Conservation (phyloP, 2,888 invertebrate genomes). For the Nemotelus pantherinus region DNA sequence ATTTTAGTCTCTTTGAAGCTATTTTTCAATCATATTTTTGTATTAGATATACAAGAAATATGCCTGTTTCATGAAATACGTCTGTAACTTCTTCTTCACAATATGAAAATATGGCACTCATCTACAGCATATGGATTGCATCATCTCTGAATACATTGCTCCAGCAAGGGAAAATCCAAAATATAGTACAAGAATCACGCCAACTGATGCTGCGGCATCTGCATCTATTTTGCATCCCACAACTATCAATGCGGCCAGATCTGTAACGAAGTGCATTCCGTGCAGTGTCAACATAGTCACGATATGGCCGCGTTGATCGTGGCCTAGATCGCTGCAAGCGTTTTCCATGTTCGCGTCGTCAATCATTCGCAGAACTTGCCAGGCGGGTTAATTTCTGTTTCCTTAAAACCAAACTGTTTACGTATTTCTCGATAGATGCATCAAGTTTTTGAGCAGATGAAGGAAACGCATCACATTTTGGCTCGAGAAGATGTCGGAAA, state of each 20-base stretch:
- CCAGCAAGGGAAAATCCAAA: too few relatives aligned
- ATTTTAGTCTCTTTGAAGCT: too few relatives aligned
- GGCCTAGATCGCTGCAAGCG: constrained; percentile 49
- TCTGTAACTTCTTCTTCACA: too few relatives aligned
- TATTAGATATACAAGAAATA: too few relatives aligned
- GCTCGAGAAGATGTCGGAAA: too few relatives aligned
- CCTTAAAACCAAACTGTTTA: not conserved
- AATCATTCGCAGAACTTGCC: constrained; percentile 6
- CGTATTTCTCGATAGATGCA: not conserved
- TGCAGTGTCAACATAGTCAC: constrained; percentile 51
- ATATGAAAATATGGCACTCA: too few relatives aligned
- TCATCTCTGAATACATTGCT: too few relatives aligned
- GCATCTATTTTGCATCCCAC: constrained; percentile 36
- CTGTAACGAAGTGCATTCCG: constrained; percentile 48
- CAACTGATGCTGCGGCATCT: constrained; percentile 13
- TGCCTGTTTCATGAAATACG: too few relatives aligned
- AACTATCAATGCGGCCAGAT: constrained; percentile 31
- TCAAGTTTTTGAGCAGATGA: not conserved
- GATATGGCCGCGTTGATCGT: constrained; percentile 50
- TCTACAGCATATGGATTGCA: too few relatives aligned
- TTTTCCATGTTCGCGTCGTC: constrained; percentile 43
- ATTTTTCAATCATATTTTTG: too few relatives aligned
- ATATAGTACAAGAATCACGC: not conserved
- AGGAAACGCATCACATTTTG: too few relatives aligned
- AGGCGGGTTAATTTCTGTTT: not conserved